Evolutionary conservation across 2,113 vertebrate species (phyloP).

Genomic region (Gymnocephalus cernua): DNA sequence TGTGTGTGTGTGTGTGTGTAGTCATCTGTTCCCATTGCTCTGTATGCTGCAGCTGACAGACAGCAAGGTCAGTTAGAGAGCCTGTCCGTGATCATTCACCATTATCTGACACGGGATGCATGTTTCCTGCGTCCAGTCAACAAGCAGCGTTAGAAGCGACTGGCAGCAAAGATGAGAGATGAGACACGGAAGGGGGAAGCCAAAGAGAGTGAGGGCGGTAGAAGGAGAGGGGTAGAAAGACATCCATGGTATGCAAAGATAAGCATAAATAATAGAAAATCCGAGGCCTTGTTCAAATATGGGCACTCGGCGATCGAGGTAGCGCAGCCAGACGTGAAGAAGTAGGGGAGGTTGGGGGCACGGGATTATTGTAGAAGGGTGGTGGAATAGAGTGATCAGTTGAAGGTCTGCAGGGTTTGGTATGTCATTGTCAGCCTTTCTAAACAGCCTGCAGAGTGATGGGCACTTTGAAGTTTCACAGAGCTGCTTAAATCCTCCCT

Average conservation of each 20-base stretch:
- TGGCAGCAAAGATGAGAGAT: conserved; percentile 35
- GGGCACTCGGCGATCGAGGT: conserved; percentile 49
- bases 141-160: conserved; percentile 43
- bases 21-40: conserved; percentile 40
- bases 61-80: conserved; percentile 54
- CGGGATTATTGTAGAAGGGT: conserved; percentile 66
- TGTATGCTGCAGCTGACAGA: conserved; percentile 15
- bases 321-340: conserved; percentile 63
- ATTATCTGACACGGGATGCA: conserved; percentile 27
- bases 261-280: conserved; percentile 68
- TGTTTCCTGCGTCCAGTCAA: conserved; percentile 27
- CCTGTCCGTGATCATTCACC: conserved; percentile 33
- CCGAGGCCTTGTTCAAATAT: conserved; percentile 59
- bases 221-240: conserved; percentile 40
- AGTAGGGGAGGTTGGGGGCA: conserved; percentile 24
- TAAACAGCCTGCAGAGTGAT: conserved; percentile 79
- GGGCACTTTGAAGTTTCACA: conserved; percentile 81
- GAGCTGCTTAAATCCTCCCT: conserved; percentile 81
- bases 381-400: conserved; percentile 69
- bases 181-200: conserved; percentile 20
- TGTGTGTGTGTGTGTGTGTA: conserved; percentile 7
- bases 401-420: conserved; percentile 77
- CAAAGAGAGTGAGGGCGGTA: neutral
- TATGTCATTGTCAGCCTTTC: conserved; percentile 80
- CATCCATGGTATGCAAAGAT: conserved; percentile 44